Conservation (phyloP, 2,888 invertebrate genomes). For the Andrena hattorfiana region DNA sequence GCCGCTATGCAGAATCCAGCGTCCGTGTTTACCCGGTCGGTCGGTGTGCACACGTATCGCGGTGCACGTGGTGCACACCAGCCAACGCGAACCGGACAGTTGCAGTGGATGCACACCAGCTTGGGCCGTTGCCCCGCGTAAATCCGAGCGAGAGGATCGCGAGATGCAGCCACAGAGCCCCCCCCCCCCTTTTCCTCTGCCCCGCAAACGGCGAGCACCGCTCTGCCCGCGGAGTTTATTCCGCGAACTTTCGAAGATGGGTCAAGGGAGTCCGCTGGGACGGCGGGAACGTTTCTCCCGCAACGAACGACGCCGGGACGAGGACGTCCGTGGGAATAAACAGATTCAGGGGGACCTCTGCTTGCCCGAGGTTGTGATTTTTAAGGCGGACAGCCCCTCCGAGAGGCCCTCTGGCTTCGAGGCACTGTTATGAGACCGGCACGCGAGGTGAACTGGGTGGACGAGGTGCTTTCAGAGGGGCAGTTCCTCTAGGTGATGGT, state of each 20-base stretch:
- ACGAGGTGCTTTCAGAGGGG: not conserved
- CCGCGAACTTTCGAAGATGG: constrained; percentile 56
- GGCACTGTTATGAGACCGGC: not conserved
- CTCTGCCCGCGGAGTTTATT: constrained; percentile 35
- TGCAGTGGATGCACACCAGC: constrained; percentile 57
- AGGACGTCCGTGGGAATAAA: constrained; percentile 12
- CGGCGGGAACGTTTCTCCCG: constrained; percentile 1
- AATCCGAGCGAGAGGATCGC: constrained; percentile 68
- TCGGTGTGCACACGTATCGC: constrained; percentile 35
- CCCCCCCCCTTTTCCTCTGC: constrained; percentile 4
- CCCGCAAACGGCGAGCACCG: not conserved
- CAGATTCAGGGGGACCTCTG: not conserved
- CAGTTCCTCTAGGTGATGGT: not conserved
- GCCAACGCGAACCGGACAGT: constrained; percentile 40
- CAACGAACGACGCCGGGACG: constrained; percentile 7
- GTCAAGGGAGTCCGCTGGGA: constrained; percentile 55
- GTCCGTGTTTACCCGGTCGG: constrained; percentile 34
- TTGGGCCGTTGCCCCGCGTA: constrained; percentile 76
- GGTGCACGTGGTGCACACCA: constrained; percentile 52
- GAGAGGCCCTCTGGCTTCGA: constrained; percentile 1
- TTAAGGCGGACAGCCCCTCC: not conserved
- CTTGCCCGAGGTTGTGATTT: constrained; percentile 7
- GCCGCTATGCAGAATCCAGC: constrained; percentile 14
- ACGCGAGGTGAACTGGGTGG: constrained; percentile 5
- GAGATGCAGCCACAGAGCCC: constrained; percentile 46